These are phyloP conservation scores for Laticauda colubrina DNA, from an alignment of 2,113 vertebrate genomes.

Conservation along the genomic window DNA sequence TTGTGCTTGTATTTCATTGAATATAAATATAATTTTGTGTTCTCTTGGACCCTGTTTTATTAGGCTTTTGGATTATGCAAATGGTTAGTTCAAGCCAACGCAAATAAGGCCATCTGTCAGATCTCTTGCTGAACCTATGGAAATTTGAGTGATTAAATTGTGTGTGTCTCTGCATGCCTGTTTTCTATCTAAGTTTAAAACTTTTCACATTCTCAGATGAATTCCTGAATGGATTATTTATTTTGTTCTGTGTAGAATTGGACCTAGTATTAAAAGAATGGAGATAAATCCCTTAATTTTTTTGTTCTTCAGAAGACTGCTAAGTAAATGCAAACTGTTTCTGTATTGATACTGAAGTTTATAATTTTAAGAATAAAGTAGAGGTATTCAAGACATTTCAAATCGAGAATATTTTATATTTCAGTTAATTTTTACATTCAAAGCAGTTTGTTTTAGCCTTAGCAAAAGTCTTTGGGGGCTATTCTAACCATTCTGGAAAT, in stretches of 20 bases:
- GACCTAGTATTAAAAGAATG: neutral
- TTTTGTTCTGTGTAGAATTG: neutral
- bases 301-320: neutral
- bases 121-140: neutral
- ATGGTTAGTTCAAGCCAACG: neutral
- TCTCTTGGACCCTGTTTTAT: neutral
- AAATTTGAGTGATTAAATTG: neutral
- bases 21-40: neutral
- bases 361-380: neutral
- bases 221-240: neutral
- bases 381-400: neutral
- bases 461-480: neutral
- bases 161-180: neutral
- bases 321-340: neutral
- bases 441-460: neutral
- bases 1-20: neutral
- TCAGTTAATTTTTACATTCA: neutral
- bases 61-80: neutral
- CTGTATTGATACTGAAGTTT: neutral
- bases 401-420: neutral
- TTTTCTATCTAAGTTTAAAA: neutral
- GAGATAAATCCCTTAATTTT: neutral
- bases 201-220: neutral
- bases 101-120: neutral
- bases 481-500: neutral